Conservation (phyloP, 1,140 invertebrate genomes). For the Temnothorax curvispinosus region DNA sequence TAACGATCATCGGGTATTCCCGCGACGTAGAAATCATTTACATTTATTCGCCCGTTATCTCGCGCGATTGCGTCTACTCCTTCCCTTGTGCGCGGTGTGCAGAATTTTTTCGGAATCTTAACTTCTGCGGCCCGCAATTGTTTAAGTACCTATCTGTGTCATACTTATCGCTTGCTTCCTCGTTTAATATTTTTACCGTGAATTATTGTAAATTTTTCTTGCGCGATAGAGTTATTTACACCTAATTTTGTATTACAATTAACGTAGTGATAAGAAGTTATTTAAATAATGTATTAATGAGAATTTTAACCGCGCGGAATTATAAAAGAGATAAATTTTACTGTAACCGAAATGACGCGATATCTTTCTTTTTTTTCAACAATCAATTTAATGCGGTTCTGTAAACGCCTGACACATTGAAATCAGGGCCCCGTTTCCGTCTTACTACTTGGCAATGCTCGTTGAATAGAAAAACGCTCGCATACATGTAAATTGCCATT, state of each 20-base stretch:
- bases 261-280: neutral
- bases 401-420: constrained; percentile 18
- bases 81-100: neutral
- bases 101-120: neutral
- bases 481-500: constrained; percentile 22
- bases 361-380: neutral
- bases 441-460: neutral
- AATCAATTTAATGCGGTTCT: neutral
- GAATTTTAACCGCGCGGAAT: neutral
- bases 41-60: constrained; percentile 37
- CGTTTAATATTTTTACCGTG: neutral
- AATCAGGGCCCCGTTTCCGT: constrained; percentile 3
- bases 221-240: neutral
- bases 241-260: neutral
- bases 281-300: neutral
- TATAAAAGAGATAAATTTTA: neutral
- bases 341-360: neutral
- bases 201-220: neutral
- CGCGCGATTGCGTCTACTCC: constrained; percentile 29
- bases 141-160: neutral
- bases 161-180: neutral
- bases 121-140: neutral
- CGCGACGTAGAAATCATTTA: constrained; percentile 60
- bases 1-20: constrained; percentile 68
- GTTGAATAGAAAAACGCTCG: constrained; percentile 16